Conservation (phyloP, 2,113 vertebrate genomes). For the Pseudopipra pipra region DNA sequence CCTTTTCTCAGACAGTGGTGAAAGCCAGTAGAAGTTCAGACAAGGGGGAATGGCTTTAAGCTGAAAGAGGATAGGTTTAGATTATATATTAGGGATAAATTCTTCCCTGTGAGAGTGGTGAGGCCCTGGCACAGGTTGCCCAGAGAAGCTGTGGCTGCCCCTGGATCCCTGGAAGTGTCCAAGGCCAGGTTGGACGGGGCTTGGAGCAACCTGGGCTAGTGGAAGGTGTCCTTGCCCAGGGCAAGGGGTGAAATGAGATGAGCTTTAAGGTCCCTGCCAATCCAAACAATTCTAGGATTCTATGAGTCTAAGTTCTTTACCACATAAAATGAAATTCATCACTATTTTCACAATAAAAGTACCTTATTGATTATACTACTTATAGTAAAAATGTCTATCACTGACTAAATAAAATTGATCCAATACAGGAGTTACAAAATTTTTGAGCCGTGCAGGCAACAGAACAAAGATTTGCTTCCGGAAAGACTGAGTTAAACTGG, state of each 20-base stretch:
- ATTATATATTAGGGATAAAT: neutral
- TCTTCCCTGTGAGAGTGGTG: neutral
- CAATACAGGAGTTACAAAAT: neutral
- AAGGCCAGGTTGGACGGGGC: neutral
- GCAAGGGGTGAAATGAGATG: neutral
- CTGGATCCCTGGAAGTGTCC: neutral
- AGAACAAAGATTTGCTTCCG: neutral
- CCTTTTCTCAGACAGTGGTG: neutral
- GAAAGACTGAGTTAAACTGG: neutral
- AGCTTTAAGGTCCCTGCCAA: neutral
- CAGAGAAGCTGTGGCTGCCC: neutral
- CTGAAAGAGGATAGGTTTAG: neutral
- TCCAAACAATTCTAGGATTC: neutral
- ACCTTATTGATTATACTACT: neutral
- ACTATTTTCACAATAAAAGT: neutral
- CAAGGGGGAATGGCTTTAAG: neutral
- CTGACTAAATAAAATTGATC: neutral
- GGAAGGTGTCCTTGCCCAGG: neutral
- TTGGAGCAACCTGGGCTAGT: neutral
- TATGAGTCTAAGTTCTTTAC: neutral
- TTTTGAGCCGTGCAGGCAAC: neutral
- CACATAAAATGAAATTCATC: neutral
- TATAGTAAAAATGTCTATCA: neutral
- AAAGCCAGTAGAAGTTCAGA: neutral
- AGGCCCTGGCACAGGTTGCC: neutral